Percentiles rank a stretch among this genome's conserved stretches.
Conservation (phyloP, 2,797 vertebrate genomes). For the Babyrousa celebensis region DNA sequence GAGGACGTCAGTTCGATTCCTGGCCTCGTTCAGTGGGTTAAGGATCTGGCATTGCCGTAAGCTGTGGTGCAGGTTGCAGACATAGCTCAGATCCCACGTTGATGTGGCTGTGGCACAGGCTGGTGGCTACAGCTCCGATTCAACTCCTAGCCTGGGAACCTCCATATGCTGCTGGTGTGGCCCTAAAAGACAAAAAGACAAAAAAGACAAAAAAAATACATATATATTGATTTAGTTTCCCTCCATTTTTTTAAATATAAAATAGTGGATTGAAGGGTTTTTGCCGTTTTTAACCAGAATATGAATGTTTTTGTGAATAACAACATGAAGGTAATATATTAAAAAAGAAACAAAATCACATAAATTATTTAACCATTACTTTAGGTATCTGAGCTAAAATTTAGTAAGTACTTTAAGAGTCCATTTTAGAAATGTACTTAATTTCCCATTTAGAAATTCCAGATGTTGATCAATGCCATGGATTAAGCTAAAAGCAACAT, state of each 20-base stretch:
- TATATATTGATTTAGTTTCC: neutral
- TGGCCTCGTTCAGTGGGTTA: too few relatives aligned
- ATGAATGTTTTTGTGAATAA: neutral
- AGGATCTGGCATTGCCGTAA: too few relatives aligned
- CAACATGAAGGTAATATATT: neutral
- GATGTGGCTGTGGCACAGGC: too few relatives aligned
- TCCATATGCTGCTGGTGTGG: too few relatives aligned
- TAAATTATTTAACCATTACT: neutral
- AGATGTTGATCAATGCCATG: neutral
- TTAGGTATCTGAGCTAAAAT: neutral
- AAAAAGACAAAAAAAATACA: too few relatives aligned
- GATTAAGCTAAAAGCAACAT: constrained; percentile 7
- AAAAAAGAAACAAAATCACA: neutral
- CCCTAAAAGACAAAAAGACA: too few relatives aligned
- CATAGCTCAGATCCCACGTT: too few relatives aligned
- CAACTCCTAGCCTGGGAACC: too few relatives aligned
- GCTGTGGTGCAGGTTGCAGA: too few relatives aligned
- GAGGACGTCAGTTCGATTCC: too few relatives aligned
- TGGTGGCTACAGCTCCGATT: too few relatives aligned
- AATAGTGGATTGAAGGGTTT: neutral
- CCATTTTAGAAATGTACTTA: neutral
- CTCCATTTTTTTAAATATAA: neutral
- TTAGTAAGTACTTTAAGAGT: neutral
- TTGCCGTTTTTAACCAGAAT: neutral
- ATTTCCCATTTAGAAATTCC: neutral